phyloP scores from a whole-genome alignment of 2,888 invertebrate species.

The Cephus nigrinus region DNA sequence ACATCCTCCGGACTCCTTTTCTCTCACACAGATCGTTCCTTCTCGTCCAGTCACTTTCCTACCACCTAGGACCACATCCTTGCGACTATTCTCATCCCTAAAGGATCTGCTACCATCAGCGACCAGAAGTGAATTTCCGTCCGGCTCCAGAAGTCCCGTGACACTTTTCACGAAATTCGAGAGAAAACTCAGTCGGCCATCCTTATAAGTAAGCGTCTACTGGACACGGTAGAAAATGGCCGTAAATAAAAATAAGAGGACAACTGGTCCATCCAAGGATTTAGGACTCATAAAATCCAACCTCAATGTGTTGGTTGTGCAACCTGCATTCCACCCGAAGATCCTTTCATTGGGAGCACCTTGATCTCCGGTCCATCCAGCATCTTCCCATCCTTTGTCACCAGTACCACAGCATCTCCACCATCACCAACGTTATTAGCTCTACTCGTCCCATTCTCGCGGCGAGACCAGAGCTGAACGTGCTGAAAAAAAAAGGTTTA shows the following conservation, averaged over 20 bases:
- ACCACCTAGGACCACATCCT: background rate
- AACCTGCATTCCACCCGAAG: slow-evolving; percentile 38
- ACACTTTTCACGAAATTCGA: background rate
- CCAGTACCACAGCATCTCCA: slow-evolving; percentile 18
- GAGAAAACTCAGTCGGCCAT: background rate
- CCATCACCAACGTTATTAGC: slow-evolving; percentile 13
- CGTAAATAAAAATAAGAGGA: background rate
- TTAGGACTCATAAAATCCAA: slow-evolving; percentile 45
- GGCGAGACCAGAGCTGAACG: slow-evolving; percentile 4
- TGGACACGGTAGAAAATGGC: background rate
- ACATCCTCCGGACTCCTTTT: background rate
- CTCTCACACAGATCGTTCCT: background rate
- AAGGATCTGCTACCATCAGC: background rate
- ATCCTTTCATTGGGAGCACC: slow-evolving; percentile 29
- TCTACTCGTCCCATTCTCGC: slow-evolving; percentile 5
- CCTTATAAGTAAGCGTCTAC: background rate
- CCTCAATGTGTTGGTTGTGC: slow-evolving; percentile 30
- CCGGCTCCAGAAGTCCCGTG: background rate
- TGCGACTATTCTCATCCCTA: background rate
- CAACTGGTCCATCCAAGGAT: slow-evolving; percentile 29
- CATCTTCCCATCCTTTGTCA: slow-evolving; percentile 6
- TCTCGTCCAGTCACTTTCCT: background rate
- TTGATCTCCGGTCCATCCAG: background rate
- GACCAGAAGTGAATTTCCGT: background rate
- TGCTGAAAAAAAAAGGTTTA: slow-evolving; percentile 3